Conservation (phyloP, 2,888 invertebrate species). For the Rhabditoides inermis region DNA sequence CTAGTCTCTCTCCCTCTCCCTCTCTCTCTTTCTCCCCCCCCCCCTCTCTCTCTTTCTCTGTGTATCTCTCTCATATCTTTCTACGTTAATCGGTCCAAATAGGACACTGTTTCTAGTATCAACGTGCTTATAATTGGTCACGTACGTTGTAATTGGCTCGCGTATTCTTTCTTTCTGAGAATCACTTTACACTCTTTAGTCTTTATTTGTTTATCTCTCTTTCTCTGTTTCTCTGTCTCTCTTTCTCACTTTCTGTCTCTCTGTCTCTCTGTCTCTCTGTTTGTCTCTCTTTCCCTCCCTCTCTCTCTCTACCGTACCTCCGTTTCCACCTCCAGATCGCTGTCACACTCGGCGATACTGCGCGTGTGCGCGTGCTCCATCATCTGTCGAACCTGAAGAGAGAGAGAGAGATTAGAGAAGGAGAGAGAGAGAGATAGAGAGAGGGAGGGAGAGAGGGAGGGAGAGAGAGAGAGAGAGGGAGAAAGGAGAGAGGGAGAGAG, state of each 20-base stretch:
- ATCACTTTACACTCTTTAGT: neutral
- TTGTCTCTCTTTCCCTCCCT: no score
- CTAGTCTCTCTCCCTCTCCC: neutral
- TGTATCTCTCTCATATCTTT: no score
- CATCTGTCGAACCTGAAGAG: conserved; percentile 14
- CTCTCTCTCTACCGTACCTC: neutral
- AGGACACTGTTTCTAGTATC: no score
- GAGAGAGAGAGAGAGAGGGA: neutral
- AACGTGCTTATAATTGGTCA: no score
- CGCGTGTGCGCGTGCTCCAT: conserved; percentile 29
- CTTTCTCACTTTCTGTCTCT: no score
- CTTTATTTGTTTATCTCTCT: no score
- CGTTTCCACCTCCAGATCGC: conserved; percentile 59
- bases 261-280: no score
- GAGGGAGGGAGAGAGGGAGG: neutral
- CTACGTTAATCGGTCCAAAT: no score
- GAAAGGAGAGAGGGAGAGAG: neutral
- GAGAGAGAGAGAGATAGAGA: neutral
- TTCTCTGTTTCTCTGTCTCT: no score
- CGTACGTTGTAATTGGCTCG: no score
- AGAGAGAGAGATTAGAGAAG: neutral
- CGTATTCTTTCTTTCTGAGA: conserved; percentile 17
- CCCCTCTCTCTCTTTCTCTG: no score
- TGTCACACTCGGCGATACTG: conserved; percentile 55
- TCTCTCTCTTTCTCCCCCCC: no score